These are phyloP conservation scores for Bubalus kerabau DNA, from an alignment of 2,113 vertebrate genomes.

Conservation along the genomic window DNA sequence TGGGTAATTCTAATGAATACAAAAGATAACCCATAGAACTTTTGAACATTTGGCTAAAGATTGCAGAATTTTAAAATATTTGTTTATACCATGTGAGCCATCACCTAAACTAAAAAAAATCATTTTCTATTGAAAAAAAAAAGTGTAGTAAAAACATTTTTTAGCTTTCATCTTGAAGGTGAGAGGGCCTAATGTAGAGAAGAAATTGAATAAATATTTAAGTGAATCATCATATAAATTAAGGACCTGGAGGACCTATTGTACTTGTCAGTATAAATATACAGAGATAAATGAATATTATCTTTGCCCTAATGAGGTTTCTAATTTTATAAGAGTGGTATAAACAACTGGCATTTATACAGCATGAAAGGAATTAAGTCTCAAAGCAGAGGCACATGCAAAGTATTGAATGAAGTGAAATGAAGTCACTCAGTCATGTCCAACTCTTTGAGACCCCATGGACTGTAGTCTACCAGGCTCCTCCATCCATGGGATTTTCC, in stretches of 20 bases:
- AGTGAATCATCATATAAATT: neutral
- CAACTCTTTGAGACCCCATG: fast-evolving
- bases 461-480: neutral
- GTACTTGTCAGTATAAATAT: neutral
- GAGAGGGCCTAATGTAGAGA: neutral
- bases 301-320: neutral
- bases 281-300: neutral
- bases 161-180: neutral
- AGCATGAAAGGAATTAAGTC: neutral
- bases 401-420: neutral
- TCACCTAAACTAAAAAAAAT: neutral
- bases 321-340: neutral
- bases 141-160: neutral
- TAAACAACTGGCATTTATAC: neutral
- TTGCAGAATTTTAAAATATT: neutral
- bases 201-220: neutral
- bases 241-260: neutral
- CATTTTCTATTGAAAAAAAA: neutral
- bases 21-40: neutral
- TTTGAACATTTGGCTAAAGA: neutral
- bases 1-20: neutral
- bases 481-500: neutral
- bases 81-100: neutral
- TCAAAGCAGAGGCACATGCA: neutral
- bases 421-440: neutral